phyloP scores from a whole-genome alignment of 1,140 invertebrate species.

The Acromyrmex charruanus region DNA sequence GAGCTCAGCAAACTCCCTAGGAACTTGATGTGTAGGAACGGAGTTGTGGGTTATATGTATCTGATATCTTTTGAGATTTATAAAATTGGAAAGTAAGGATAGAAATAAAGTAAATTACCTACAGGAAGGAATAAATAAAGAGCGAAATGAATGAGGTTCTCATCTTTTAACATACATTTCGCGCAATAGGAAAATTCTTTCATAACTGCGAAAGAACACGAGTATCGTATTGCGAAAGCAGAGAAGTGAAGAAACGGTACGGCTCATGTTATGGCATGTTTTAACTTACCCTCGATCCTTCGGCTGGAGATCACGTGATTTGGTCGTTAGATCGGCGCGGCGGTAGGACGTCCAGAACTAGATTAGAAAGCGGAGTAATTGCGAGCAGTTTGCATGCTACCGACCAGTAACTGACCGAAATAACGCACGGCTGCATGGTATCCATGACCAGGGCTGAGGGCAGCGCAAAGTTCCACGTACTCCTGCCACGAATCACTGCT shows the following conservation, averaged over 20 bases:
- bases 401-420: slow-evolving; percentile 78
- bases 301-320: slow-evolving; percentile 79
- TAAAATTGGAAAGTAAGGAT: not conserved
- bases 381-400: slow-evolving; percentile 81
- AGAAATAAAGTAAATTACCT: not conserved
- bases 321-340: slow-evolving; percentile 79
- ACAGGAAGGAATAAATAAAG: not conserved
- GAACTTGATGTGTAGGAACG: too few relatives aligned
- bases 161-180: not conserved
- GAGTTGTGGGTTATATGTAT: not conserved
- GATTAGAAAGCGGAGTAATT: slow-evolving; percentile 83
- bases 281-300: slow-evolving; percentile 70
- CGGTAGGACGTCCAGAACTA: slow-evolving; percentile 73
- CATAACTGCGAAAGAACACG: not conserved
- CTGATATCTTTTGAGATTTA: not conserved
- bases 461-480: not conserved
- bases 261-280: slow-evolving; percentile 63
- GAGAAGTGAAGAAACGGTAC: slow-evolving; percentile 18
- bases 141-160: not conserved
- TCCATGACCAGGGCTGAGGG: not conserved
- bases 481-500: slow-evolving; percentile 4
- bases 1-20: too few relatives aligned
- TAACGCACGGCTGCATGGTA: slow-evolving; percentile 56
- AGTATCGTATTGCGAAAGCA: slow-evolving; percentile 10
- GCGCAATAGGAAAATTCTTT: not conserved